Evolutionary conservation across 1,140 invertebrate genomes (phyloP).

Genomic region (Pectinophora gossypiella): DNA sequence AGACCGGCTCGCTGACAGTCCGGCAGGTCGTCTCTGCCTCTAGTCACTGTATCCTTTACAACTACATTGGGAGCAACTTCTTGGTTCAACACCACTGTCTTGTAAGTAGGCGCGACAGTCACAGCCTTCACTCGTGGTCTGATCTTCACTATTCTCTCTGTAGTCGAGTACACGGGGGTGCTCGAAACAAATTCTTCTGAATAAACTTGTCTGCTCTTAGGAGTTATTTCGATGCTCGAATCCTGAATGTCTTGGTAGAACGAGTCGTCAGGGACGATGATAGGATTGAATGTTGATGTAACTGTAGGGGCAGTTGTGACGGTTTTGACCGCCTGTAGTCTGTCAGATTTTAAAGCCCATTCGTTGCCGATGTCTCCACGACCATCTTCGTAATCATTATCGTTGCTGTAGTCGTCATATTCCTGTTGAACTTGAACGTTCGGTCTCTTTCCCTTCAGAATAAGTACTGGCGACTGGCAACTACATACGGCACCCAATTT

Average conservation of each 20-base stretch:
- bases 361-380: slow-evolving; percentile 52
- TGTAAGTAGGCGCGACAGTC: slow-evolving; percentile 65
- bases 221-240: slow-evolving; percentile 35
- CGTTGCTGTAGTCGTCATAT: slow-evolving; percentile 45
- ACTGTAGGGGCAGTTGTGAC: slow-evolving; percentile 45
- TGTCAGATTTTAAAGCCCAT: slow-evolving; percentile 32
- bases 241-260: slow-evolving; percentile 65
- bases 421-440: slow-evolving; percentile 34
- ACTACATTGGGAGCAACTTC: slow-evolving; percentile 30
- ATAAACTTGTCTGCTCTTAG: slow-evolving; percentile 30
- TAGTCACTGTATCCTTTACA: slow-evolving; percentile 47
- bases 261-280: slow-evolving; percentile 69
- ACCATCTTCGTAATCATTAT: slow-evolving; percentile 42
- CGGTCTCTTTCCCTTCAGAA: slow-evolving; percentile 66
- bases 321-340: slow-evolving; percentile 26
- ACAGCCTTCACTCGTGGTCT: slow-evolving; percentile 55
- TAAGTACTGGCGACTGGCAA: slow-evolving; percentile 80
- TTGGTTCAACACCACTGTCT: slow-evolving; percentile 59
- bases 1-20: slow-evolving; percentile 86
- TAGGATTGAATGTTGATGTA: slow-evolving; percentile 69
- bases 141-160: slow-evolving; percentile 44
- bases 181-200: slow-evolving; percentile 43
- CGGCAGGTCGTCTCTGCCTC: slow-evolving; percentile 77
- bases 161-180: slow-evolving; percentile 43
- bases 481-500: slow-evolving; percentile 85